Evolutionary conservation across 2,888 invertebrate genomes (phyloP).

Genomic region (Elmis aenea): DNA sequence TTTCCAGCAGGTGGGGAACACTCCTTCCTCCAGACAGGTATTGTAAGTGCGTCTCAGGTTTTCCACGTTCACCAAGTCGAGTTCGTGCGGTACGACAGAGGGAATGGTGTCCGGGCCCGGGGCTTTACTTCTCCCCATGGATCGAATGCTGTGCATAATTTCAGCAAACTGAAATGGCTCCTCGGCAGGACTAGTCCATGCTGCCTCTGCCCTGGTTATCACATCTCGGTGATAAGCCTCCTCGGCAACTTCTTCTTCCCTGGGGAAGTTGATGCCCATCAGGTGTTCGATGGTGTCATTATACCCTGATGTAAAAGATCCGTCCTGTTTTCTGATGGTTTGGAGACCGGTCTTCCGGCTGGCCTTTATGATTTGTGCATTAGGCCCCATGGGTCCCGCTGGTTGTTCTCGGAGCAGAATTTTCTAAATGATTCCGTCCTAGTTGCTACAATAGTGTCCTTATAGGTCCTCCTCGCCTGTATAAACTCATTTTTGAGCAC

Average conservation of each 20-base stretch:
- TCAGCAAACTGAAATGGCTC: no score
- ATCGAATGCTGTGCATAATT: no score
- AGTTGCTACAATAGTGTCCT: neutral
- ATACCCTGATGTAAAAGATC: no score
- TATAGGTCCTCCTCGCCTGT: neutral
- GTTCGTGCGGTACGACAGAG: no score
- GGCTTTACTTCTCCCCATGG: no score
- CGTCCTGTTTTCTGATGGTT: no score
- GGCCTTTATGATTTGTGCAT: neutral
- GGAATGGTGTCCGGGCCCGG: neutral
- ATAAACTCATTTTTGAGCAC: neutral
- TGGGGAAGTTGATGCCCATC: neutral
- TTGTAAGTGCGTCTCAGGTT: no score
- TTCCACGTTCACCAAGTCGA: no score
- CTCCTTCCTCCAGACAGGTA: no score
- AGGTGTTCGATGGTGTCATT: neutral
- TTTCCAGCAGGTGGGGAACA: conserved; percentile 26
- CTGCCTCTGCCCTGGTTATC: neutral
- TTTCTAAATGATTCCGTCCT: neutral
- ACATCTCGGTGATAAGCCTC: neutral
- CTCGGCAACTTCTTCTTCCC: neutral
- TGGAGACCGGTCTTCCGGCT: neutral
- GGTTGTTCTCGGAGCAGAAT: neutral
- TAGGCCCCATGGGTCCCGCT: neutral
- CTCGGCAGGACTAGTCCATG: no score